A percentile compares a stretch with the other conserved stretches of the same genome.
Evolutionary conservation across 2,797 vertebrate species (phyloP).

Genomic region (Mastacembelus armatus): DNA sequence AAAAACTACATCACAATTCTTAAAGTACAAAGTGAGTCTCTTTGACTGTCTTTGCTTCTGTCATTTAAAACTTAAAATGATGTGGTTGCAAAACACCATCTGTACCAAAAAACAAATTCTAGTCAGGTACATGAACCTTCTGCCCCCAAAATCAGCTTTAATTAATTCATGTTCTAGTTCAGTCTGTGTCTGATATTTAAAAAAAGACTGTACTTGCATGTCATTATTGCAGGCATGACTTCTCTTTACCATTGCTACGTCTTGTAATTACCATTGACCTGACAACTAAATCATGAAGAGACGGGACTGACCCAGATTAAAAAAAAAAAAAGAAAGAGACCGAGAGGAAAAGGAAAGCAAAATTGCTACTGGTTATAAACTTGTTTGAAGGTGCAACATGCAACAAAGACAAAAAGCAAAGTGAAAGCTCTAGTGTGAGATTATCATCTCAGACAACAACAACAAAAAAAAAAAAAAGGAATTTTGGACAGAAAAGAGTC

Average conservation of each 20-base stretch:
- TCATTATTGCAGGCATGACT: constrained; percentile 3
- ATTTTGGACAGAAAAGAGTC: neutral
- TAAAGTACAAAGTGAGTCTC: too few species aligned
- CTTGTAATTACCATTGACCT: constrained; percentile 21
- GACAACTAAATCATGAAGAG: constrained; percentile 21
- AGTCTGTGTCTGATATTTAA: neutral
- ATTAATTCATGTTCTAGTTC: neutral
- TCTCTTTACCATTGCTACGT: constrained; percentile 1
- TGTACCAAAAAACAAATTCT: neutral
- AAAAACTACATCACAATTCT: too few species aligned
- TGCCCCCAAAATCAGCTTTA: neutral
- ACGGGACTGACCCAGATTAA: neutral
- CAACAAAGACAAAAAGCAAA: too few species aligned
- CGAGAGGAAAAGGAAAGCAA: neutral
- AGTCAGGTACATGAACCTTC: too few species aligned
- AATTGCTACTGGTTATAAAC: too few species aligned
- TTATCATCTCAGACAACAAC: neutral
- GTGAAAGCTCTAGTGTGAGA: too few species aligned
- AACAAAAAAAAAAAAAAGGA: neutral
- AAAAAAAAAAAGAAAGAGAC: neutral
- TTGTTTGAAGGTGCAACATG: too few species aligned
- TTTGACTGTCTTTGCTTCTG: too few species aligned
- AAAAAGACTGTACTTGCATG: constrained; percentile 2
- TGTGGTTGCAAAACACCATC: too few species aligned
- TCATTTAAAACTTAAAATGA: neutral